Percentiles rank a stretch among this genome's conserved stretches.
Evolutionary conservation across 2,797 vertebrate genomes (phyloP).

Genomic region (Lagocephalus sceleratus): DNA sequence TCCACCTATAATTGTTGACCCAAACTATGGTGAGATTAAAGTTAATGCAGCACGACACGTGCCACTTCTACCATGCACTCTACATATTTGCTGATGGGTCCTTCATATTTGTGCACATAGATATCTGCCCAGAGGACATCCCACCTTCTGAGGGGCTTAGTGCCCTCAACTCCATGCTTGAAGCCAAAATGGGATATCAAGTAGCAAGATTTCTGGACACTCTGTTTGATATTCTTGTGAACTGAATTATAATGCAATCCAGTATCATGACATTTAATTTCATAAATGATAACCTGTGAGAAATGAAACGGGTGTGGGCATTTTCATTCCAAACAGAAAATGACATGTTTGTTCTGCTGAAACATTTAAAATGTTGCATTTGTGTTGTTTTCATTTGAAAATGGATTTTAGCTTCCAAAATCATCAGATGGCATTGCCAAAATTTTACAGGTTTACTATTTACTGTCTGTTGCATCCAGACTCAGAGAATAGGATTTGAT

Average conservation of each 20-base stretch:
- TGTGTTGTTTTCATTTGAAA: no score
- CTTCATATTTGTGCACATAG: constrained; percentile 25
- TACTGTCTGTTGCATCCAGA: no score
- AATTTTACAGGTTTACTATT: no score
- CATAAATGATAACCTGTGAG: no score
- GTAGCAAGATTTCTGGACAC: constrained; percentile 47
- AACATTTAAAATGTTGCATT: no score
- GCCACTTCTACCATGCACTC: background rate
- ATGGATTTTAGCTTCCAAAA: no score
- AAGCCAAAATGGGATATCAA: constrained; percentile 36
- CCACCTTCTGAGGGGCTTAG: constrained; percentile 25
- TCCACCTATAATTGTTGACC: constrained; percentile 26
- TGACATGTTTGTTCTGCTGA: no score
- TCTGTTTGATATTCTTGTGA: constrained; percentile 57
- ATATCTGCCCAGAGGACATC: constrained; percentile 49
- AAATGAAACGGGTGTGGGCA: no score
- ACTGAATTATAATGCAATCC: constrained; percentile 25
- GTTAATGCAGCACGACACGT: background rate
- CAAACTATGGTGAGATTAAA: constrained; percentile 35
- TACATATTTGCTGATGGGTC: constrained; percentile 1
- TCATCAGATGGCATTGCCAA: no score
- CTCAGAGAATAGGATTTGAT: no score
- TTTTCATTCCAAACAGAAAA: no score
- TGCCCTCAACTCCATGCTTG: constrained; percentile 33
- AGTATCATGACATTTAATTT: no score